Evolutionary conservation across 2,113 vertebrate species (phyloP), one percentile per base, ranked within the genome.

Genomic region (Urocitellus parryii): DNA sequence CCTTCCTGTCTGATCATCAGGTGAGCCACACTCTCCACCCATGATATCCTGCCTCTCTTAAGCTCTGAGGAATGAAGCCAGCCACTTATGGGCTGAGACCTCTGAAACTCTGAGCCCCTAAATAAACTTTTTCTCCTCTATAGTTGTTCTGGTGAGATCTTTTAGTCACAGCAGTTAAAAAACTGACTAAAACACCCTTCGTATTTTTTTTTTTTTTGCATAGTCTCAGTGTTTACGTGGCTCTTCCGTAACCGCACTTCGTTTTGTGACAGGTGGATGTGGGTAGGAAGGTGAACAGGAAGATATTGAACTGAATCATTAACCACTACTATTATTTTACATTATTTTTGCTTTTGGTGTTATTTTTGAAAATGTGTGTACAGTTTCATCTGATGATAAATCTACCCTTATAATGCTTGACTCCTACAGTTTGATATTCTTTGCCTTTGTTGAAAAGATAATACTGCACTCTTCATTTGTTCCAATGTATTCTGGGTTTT

Each of bases 281-380:
- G 25, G 8, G 10, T 45, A n/a, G 74, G 25, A 72, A 48, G 90
- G 70, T 79, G 22, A 78, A 14, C 34, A 39, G 37, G 42, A 67
- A n/a, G n/a, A 27, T n/a, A 0, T 61, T 13, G 4, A 51, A 25
- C 63, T 65, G 53, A 90, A 29, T 72, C 32, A 67, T n/a, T 95
- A 72, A 14, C 34, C 12, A 32, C 34, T 45, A 17, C 72, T 58
- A 20, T 22, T 8, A 0, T 73, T 17, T 68, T 61, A 20, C 53
- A 51, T 77, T 63, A 9, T 73, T 90, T 63, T 95, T 85, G 65
- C 37, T 34, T 92, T 53, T 8, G 3, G 12, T 88, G 61, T 84
- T 88, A 86, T 58, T 94, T 94, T 85, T 81, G 45, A 92, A 97
- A 92, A 91, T 61, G 6, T 85, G 4, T 67, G 7, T 48, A 42